Base-by-base conservation (phyloP, 2,113 vertebrate genomes). In the Arothron firmamentum region DNA sequence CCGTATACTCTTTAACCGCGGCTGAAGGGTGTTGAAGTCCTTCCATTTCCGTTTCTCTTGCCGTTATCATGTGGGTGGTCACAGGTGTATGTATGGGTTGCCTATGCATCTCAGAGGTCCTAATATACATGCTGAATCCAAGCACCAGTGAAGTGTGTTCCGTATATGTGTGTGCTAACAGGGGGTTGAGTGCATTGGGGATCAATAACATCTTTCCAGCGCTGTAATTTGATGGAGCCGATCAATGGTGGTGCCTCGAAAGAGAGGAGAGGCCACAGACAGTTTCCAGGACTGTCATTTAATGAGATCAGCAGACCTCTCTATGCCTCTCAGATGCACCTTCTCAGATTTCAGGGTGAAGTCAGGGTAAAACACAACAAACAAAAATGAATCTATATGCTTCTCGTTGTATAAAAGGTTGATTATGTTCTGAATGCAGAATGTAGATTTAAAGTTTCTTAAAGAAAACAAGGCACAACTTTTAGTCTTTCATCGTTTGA, bases 181-280 rank as follows among this genome's bases (percentile, higher is more conserved):
- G 65, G 72, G 65, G 43, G 50, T 12, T 52, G 56, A 52, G 77
- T 73, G 66, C 59, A 64, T 63, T 63, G 38, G 62, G 59, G 74
- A 90, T 91, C 90, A 77, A 91, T 91, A 81, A 56, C 65, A 68
- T 79, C 84, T 85, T 89, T 76, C 79, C 69, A 73, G 81, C 80
- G 84, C 62, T 78, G 82, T 89, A 89, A 90, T 90, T 85, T 90
- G 87, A 87, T 78, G 77, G 80, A 79, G 60, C 66, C 68, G 77
- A 85, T 90, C 74, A 62, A 90, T 90, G 54, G 65, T 46, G 68
- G 73, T 75, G 70, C 67, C 71, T 75, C 75, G 74, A 65, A 52
- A 54, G 71, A 71, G 67, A 65, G 34, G 46, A 78, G 59, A 46
- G 48, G 52, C 47, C 23, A 50, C 42, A 64, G 52, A 63, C 46